Conservation (phyloP, 2,113 vertebrate species). For the Oncorhynchus gorbuscha region DNA sequence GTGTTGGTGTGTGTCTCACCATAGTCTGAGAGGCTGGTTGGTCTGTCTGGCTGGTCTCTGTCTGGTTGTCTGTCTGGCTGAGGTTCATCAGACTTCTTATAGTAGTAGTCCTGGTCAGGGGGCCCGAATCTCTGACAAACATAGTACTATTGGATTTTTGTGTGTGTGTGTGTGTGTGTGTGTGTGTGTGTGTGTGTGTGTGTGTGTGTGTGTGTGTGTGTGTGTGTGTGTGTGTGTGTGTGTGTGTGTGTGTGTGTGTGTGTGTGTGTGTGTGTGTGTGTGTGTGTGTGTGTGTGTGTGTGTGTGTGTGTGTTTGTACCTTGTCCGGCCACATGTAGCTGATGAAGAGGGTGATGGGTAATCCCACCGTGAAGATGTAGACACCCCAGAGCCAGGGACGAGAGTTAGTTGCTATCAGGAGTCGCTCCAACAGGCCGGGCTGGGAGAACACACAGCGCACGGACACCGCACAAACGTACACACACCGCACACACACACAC, state of each 20-base stretch:
- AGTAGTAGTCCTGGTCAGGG: constrained; percentile 71
- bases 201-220: neutral
- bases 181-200: neutral
- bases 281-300: neutral
- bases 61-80: constrained; percentile 62
- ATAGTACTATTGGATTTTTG: too few species aligned
- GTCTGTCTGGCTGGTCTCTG: constrained; percentile 55
- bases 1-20: constrained; percentile 21
- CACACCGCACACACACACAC: neutral
- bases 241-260: neutral
- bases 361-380: constrained; percentile 75
- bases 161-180: neutral
- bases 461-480: neutral
- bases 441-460: constrained; percentile 25
- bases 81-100: constrained; percentile 74
- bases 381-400: constrained; percentile 77
- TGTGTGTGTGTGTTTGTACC: constrained; percentile 46
- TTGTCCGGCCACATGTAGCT: constrained; percentile 79
- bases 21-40: neutral
- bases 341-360: constrained; percentile 75
- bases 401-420: constrained; percentile 62
- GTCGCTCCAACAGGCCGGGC: constrained; percentile 62
- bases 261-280: neutral
- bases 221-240: neutral
- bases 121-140: constrained; percentile 72